Evolutionary conservation across 1,140 invertebrate genomes (phyloP).

Genomic region (Musca vetustissima): DNA sequence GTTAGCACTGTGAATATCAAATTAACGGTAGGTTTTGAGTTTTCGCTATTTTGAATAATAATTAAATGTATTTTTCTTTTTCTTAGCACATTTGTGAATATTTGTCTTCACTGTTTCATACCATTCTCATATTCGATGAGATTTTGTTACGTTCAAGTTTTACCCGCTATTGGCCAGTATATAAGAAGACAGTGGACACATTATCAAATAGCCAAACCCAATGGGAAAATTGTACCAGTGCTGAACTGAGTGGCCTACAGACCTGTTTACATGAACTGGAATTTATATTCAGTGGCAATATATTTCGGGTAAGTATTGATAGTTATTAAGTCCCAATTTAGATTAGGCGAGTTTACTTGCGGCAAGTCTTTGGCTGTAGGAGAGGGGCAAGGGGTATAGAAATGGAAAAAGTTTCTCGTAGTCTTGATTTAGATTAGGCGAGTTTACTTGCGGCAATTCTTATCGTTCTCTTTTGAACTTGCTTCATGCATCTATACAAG

Average conservation of each 20-base stretch:
- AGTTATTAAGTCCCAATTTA: background rate
- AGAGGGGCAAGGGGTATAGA: no score
- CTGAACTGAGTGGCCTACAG: conserved; percentile 39
- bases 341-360: no score
- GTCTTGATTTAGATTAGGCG: no score
- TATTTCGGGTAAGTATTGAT: conserved; percentile 62
- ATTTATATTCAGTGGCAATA: conserved; percentile 63
- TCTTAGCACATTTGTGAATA: conserved; percentile 41
- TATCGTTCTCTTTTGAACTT: no score
- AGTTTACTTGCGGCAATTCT: no score
- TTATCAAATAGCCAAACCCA: conserved; percentile 31
- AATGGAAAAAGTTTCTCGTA: no score
- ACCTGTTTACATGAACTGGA: conserved; percentile 43
- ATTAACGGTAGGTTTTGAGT: background rate
- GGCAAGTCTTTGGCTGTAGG: no score
- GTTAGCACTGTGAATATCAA: background rate
- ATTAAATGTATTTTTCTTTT: conserved; percentile 1
- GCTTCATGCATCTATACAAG: no score
- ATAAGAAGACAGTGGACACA: conserved; percentile 43
- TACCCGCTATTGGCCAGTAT: conserved; percentile 38
- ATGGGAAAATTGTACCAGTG: conserved; percentile 20
- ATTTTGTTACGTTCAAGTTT: conserved; percentile 36
- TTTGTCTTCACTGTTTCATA: conserved; percentile 36
- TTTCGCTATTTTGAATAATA: conserved; percentile 26
- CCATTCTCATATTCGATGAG: conserved; percentile 43